Conservation (phyloP, 1,140 invertebrate genomes). For the Tenebrio molitor region DNA sequence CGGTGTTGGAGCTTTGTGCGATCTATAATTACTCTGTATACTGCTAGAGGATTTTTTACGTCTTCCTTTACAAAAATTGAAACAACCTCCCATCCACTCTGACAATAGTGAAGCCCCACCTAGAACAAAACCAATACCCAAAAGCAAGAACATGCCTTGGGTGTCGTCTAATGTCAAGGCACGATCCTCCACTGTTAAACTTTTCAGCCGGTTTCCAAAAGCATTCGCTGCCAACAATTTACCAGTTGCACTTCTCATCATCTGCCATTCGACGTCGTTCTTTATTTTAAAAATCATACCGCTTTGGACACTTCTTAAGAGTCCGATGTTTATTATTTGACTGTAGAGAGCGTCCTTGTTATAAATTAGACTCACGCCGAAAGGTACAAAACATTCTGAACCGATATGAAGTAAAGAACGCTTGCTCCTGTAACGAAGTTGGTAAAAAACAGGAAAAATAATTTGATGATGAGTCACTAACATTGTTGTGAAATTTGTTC, state of each 20-base stretch:
- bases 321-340: conserved; percentile 71
- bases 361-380: conserved; percentile 74
- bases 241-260: conserved; percentile 72
- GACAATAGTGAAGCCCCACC: conserved; percentile 71
- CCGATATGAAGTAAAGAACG: conserved; percentile 77
- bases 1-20: conserved; percentile 55
- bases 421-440: conserved; percentile 66
- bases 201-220: conserved; percentile 48
- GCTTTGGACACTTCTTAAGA: conserved; percentile 73
- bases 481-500: conserved; percentile 76
- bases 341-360: conserved; percentile 74
- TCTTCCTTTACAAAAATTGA: conserved; percentile 68
- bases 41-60: conserved; percentile 41
- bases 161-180: conserved; percentile 80
- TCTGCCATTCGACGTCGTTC: conserved; percentile 77
- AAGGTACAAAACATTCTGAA: conserved; percentile 78
- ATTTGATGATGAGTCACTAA: conserved; percentile 58
- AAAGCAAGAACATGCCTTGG: conserved; percentile 82
- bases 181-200: conserved; percentile 73
- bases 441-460: too few relatives aligned
- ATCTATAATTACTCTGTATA: conserved; percentile 58
- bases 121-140: conserved; percentile 76
- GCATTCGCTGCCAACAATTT: conserved; percentile 69
- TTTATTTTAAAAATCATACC: conserved; percentile 76
- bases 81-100: conserved; percentile 76